These are phyloP conservation scores for Aulostomus chinensis DNA, from an alignment of 2,797 vertebrate genomes.

Conservation along the genomic window DNA sequence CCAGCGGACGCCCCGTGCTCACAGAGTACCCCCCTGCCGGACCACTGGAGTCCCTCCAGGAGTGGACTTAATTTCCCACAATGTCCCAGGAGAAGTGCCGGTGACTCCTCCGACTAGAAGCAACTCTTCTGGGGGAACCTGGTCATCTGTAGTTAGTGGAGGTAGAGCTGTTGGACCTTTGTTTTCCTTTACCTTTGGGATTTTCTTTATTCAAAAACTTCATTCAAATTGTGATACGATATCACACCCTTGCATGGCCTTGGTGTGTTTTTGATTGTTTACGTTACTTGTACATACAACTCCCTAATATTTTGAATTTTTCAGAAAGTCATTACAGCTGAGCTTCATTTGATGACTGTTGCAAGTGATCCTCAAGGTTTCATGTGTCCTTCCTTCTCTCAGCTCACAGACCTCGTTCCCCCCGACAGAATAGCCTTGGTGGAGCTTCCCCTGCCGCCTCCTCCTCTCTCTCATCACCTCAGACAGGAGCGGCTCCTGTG, in stretches of 20 bases:
- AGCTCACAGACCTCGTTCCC: conserved; percentile 96
- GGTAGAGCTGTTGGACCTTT: conserved; percentile 74
- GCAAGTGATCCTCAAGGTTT: background rate
- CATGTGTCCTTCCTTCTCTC: conserved; percentile 61
- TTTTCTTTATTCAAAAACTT: background rate
- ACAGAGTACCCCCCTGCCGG: conserved; percentile 91
- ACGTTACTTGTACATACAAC: no score
- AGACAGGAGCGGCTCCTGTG: conserved; percentile 86
- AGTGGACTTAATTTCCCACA: conserved; percentile 92
- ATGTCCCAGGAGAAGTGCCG: conserved; percentile 86
- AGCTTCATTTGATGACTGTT: no score
- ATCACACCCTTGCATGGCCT: background rate
- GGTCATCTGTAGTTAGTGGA: conserved; percentile 98
- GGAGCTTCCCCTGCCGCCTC: conserved; percentile 83
- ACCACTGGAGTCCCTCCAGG: conserved; percentile 86
- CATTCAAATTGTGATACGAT: background rate
- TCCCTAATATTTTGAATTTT: no score
- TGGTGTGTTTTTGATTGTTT: no score
- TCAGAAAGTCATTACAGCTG: no score
- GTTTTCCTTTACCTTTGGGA: background rate
- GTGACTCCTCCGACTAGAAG: conserved; percentile 86
- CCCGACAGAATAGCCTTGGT: conserved; percentile 88
- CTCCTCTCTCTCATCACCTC: conserved; percentile 87
- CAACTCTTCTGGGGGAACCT: conserved; percentile 93
- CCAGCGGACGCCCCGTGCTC: conserved; percentile 93